These are phyloP conservation scores for Propithecus coquereli DNA, from an alignment of 2,113 vertebrate species.

Conservation along the genomic window DNA sequence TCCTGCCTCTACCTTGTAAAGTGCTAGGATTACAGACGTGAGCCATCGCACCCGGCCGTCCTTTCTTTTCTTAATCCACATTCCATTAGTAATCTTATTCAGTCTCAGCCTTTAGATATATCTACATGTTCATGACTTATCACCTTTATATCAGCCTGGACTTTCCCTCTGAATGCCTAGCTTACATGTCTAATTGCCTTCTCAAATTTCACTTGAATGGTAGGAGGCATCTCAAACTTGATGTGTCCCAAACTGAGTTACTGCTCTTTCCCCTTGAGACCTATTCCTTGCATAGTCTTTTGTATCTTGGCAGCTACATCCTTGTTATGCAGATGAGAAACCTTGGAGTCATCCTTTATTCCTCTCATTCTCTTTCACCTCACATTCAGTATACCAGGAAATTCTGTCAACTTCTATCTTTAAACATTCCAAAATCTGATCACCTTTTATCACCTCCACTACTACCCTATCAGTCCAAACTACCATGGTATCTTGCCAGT, in stretches of 20 bases:
- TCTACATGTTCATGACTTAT: not conserved
- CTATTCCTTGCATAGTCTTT: not conserved
- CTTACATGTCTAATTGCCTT: not conserved
- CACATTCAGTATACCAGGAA: not conserved
- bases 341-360: not conserved
- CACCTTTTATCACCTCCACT: not conserved
- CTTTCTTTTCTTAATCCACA: not conserved
- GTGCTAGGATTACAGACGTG: no score
- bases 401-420: not conserved
- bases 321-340: not conserved
- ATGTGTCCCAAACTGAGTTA: not conserved
- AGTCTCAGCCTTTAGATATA: not conserved
- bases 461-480: not conserved
- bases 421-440: not conserved
- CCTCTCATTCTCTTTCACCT: not conserved
- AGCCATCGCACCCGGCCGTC: no score
- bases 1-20: no score
- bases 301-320: not conserved
- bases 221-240: not conserved
- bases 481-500: not conserved
- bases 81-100: not conserved
- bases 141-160: not conserved
- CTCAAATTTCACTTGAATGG: not conserved
- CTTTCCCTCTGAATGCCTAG: not conserved
- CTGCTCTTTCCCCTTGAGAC: not conserved